Percentiles rank a stretch among this genome's conserved stretches.
Conservation (phyloP, 2,888 invertebrate species). For the Acanthoscelides obtectus region DNA sequence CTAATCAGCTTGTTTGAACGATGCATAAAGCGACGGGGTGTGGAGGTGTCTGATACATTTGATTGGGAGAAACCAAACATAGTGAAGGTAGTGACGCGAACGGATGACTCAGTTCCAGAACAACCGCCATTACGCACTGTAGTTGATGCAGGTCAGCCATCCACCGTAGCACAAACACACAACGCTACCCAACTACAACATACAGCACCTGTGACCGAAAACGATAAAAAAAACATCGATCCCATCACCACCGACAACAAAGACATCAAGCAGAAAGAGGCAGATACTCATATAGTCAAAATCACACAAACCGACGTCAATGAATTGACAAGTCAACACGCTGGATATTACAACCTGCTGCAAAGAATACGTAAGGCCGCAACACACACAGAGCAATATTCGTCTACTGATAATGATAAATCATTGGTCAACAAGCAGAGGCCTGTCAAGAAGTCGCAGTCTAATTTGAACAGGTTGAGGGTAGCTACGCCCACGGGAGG, state of each 20-base stretch:
- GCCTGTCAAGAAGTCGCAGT: constrained; percentile 45
- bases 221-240: constrained; percentile 67
- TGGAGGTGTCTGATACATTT: constrained; percentile 85
- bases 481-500: constrained; percentile 45
- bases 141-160: constrained; percentile 10
- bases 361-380: constrained; percentile 41
- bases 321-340: no score
- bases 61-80: constrained; percentile 87
- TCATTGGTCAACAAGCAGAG: constrained; percentile 41
- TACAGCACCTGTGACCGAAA: constrained; percentile 52
- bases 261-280: constrained; percentile 54
- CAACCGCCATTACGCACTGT: constrained; percentile 33
- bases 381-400: constrained; percentile 42
- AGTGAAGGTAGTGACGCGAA: no score
- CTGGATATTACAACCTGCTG: no score
- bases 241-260: constrained; percentile 61
- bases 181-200: constrained; percentile 53
- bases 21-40: constrained; percentile 90
- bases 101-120: constrained; percentile 33
- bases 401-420: constrained; percentile 43
- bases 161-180: constrained; percentile 35
- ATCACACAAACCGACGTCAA: constrained; percentile 56
- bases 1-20: constrained; percentile 81
- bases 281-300: constrained; percentile 59
- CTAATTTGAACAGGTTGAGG: constrained; percentile 66